A percentile compares a stretch with the other conserved stretches of the same genome.
These are phyloP conservation scores for Archips xylosteana DNA, from an alignment of 2,888 invertebrate species.

Conservation along the genomic window DNA sequence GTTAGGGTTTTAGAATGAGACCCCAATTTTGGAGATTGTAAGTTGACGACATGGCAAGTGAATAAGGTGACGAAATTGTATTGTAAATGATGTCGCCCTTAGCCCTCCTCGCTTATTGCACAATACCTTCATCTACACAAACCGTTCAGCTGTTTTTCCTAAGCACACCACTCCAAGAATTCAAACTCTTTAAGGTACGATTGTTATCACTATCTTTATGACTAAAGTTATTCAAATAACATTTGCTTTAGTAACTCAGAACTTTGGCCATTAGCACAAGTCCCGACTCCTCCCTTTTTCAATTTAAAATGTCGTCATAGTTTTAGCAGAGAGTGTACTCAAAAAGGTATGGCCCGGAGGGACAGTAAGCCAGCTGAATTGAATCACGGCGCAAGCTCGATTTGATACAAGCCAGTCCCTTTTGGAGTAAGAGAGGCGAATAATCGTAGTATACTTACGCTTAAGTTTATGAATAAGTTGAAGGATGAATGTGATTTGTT, in stretches of 20 bases:
- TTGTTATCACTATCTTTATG: constrained; percentile 34
- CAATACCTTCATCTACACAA: neutral
- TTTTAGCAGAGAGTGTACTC: constrained; percentile 22
- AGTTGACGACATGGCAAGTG: too few species aligned
- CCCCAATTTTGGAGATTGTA: too few species aligned
- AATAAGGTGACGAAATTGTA: too few species aligned
- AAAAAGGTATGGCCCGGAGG: constrained; percentile 33
- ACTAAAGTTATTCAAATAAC: constrained; percentile 35
- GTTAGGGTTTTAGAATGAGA: too few species aligned
- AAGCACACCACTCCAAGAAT: constrained; percentile 18
- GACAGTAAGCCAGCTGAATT: constrained; percentile 31
- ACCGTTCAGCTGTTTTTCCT: neutral
- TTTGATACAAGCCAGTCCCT: constrained; percentile 29
- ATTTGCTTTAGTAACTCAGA: constrained; percentile 21
- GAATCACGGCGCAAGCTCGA: constrained; percentile 30
- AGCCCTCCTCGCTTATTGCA: neutral
- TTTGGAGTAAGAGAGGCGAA: constrained; percentile 32
- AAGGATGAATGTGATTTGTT: neutral
- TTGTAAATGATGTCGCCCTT: too few species aligned
- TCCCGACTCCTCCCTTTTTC: constrained; percentile 29
- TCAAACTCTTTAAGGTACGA: neutral
- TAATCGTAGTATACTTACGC: constrained; percentile 7
- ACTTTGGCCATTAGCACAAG: constrained; percentile 30
- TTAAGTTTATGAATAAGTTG: neutral
- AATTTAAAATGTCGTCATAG: constrained; percentile 37